Percentiles rank a stretch among this genome's conserved stretches.
Evolutionary conservation across 2,113 vertebrate species (phyloP).

Genomic region (human): GRCh38 chr5:142750001-142750500

Average conservation of each 20-base stretch:
- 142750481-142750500: neutral
- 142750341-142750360: neutral
- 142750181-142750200: neutral
- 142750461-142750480: neutral
- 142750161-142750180: neutral
- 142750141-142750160: neutral
- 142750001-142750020: slow-evolving; percentile 14
- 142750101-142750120: slow-evolving; percentile 20
- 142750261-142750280: neutral
- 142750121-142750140: neutral
- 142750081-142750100: slow-evolving; percentile 40
- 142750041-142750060: neutral
- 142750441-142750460: neutral
- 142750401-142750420: neutral
- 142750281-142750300: neutral
- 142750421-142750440: neutral
- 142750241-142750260: neutral
- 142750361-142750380: neutral
- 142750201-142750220: neutral
- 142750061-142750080: slow-evolving; percentile 20
- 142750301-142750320: neutral
- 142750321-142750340: neutral
- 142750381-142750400: neutral
- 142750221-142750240: neutral
- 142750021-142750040: slow-evolving; percentile 16